Conservation (phyloP, 2,113 vertebrate genomes). For the Urocynchramus pylzowi region DNA sequence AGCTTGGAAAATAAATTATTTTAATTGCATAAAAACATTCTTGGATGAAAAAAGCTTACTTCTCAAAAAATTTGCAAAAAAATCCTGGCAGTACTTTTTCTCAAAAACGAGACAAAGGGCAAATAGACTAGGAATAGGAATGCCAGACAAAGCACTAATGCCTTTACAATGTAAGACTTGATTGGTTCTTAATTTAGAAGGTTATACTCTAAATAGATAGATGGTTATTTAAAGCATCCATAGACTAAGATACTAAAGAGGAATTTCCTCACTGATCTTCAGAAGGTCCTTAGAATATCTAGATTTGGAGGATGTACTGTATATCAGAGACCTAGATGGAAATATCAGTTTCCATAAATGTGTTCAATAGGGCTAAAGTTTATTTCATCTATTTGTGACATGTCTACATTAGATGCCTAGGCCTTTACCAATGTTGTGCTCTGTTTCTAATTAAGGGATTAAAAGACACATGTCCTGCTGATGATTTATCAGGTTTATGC, state of each 20-base stretch:
- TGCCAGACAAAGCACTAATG: background rate
- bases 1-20: background rate
- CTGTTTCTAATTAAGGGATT: background rate
- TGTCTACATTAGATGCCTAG: background rate
- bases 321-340: background rate
- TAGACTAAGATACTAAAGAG: background rate
- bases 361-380: background rate
- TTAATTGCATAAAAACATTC: background rate
- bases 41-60: background rate
- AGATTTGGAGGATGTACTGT: background rate
- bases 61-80: background rate
- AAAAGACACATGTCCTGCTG: background rate
- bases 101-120: background rate
- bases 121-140: background rate
- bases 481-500: background rate
- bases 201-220: background rate
- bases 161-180: background rate
- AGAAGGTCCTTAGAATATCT: background rate
- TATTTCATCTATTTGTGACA: background rate
- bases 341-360: background rate
- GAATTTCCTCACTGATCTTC: rapidly evolving
- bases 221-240: background rate
- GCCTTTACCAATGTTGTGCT: background rate
- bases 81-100: background rate
- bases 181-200: background rate